Conservation (phyloP, 2,797 vertebrate species). For the Pygocentrus nattereri region DNA sequence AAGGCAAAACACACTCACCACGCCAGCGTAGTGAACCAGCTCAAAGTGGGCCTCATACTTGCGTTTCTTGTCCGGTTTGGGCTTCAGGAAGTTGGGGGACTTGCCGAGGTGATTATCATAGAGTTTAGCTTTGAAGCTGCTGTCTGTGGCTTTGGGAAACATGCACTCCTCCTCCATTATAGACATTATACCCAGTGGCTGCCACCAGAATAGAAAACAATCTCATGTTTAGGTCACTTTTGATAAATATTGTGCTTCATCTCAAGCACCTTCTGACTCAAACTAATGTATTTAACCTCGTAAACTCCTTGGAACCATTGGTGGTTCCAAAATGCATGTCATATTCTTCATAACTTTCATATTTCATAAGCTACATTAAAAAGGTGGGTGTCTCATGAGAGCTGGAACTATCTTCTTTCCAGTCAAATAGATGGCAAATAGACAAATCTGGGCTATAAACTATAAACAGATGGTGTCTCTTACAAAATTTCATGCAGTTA, state of each 20-base stretch:
- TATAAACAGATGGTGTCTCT: too few relatives aligned
- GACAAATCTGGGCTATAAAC: too few relatives aligned
- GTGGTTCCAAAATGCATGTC: too few relatives aligned
- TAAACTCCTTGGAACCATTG: too few relatives aligned
- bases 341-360: too few relatives aligned
- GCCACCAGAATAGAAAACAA: constrained; percentile 31
- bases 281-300: too few relatives aligned
- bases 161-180: constrained; percentile 97
- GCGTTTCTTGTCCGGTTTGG: constrained; percentile 89
- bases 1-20: constrained; percentile 80
- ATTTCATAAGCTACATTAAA: too few relatives aligned
- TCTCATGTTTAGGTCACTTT: not conserved
- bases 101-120: constrained; percentile 94
- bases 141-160: constrained; percentile 93
- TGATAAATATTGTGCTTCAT: not conserved
- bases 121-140: constrained; percentile 92
- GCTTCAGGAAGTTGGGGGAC: constrained; percentile 92
- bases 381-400: too few relatives aligned
- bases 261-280: constrained; percentile 23
- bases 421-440: too few relatives aligned
- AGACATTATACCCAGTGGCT: constrained; percentile 93
- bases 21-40: constrained; percentile 92
- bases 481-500: too few relatives aligned
- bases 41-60: constrained; percentile 95
- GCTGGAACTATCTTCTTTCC: too few relatives aligned